A percentile compares a stretch with the other conserved stretches of the same genome.
Conservation (phyloP, 2,888 invertebrate genomes). For the Drosophila helvetica region DNA sequence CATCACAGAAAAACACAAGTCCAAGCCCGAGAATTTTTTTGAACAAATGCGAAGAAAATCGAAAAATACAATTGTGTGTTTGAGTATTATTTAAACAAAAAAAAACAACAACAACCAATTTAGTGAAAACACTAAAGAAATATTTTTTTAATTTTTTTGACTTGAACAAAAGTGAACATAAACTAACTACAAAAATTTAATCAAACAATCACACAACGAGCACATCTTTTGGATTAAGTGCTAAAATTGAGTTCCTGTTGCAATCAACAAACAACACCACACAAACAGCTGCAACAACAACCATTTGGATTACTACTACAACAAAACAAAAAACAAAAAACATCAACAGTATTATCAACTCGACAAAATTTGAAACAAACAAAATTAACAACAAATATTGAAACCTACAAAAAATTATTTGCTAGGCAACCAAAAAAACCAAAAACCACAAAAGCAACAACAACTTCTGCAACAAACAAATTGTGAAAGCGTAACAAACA, state of each 20-base stretch:
- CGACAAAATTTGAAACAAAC: constrained; percentile 1
- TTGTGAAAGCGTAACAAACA: constrained; percentile 70
- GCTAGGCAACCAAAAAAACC: constrained; percentile 70
- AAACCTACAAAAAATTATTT: constrained; percentile 48
- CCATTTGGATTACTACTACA: constrained; percentile 75
- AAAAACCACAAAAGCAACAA: constrained; percentile 31
- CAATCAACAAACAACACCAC: constrained; percentile 29
- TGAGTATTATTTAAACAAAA: constrained; percentile 22
- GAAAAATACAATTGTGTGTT: constrained; percentile 8
- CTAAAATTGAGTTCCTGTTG: constrained; percentile 70
- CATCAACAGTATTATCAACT: constrained; percentile 72
- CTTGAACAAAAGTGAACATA: constrained; percentile 30
- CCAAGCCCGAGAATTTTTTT: constrained; percentile 16
- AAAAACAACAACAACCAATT: constrained; percentile 31
- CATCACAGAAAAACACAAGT: constrained; percentile 35
- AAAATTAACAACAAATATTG: constrained; percentile 18
- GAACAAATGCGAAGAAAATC: constrained; percentile 11
- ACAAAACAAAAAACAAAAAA: constrained; percentile 49
- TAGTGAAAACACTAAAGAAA: constrained; percentile 43
- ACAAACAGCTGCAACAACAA: constrained; percentile 56
- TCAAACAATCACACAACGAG: constrained; percentile 43
- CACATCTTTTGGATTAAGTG: constrained; percentile 75
- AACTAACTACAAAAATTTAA: constrained; percentile 2
- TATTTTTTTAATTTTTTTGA: constrained; percentile 22
- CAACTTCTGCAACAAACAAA: constrained; percentile 54